Conservation (phyloP, 2,888 invertebrate species). For the Digitonthophagus gazella region DNA sequence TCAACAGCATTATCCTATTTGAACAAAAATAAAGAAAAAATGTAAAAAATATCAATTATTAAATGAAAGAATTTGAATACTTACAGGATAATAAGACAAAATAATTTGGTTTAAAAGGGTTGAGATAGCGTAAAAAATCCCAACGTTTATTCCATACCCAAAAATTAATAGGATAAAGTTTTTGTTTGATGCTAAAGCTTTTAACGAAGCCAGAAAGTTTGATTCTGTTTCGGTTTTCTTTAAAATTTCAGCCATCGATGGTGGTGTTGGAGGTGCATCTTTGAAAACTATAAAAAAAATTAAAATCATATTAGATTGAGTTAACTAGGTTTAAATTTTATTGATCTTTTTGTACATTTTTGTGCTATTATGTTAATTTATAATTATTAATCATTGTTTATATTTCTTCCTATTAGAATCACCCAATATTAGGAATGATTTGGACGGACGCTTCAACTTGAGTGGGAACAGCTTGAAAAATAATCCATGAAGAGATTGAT, state of each 20-base stretch:
- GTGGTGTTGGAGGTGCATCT: constrained; percentile 82
- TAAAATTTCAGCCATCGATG: constrained; percentile 79
- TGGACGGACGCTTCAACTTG: too few species aligned
- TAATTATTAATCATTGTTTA: too few species aligned
- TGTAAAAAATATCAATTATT: constrained; percentile 15
- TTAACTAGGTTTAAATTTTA: too few species aligned
- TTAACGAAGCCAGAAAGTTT: constrained; percentile 65
- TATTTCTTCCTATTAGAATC: too few species aligned
- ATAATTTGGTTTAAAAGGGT: constrained; percentile 91
- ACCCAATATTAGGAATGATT: too few species aligned
- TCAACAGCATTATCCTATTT: constrained; percentile 66
- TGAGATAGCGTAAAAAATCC: constrained; percentile 95
- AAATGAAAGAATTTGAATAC: constrained; percentile 36
- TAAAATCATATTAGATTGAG: too few species aligned
- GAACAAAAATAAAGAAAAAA: background rate
- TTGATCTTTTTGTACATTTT: too few species aligned
- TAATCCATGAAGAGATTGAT: too few species aligned
- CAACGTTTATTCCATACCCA: constrained; percentile 93
- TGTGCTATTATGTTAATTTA: too few species aligned
- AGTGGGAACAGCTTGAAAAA: too few species aligned
- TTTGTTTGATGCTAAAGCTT: constrained; percentile 72
- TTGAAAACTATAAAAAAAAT: constrained; percentile 76
- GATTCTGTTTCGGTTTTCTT: constrained; percentile 55
- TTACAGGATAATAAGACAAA: constrained; percentile 76
- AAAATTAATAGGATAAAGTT: constrained; percentile 80